Evolutionary conservation across 1,140 invertebrate species (phyloP).

Genomic region (Hylyphantes graminicola): DNA sequence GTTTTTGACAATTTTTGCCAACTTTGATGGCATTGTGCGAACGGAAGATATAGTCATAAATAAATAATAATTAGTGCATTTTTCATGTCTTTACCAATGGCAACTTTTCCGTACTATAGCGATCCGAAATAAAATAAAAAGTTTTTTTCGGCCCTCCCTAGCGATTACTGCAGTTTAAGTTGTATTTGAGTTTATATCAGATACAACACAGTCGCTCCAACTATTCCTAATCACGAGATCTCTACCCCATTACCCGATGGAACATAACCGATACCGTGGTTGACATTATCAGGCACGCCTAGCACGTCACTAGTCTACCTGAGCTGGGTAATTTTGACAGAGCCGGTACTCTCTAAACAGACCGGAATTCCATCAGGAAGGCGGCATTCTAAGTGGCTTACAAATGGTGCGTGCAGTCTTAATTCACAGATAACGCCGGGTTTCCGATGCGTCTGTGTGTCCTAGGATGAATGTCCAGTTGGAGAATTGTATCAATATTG

Average conservation of each 20-base stretch:
- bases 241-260: constrained; percentile 12
- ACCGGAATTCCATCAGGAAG: constrained; percentile 13
- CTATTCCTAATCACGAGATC: no score
- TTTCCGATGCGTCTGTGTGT: not conserved
- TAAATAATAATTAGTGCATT: no score
- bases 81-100: no score
- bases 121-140: no score
- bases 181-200: no score
- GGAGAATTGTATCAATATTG: not conserved
- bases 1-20: no score
- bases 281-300: constrained; percentile 13
- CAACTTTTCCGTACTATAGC: no score
- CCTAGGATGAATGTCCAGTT: not conserved
- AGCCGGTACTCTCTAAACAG: not conserved
- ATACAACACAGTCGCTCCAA: no score
- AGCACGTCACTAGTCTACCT: not conserved
- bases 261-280: constrained; percentile 7
- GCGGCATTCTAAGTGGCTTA: constrained; percentile 20
- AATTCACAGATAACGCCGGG: constrained; percentile 29
- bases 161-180: no score
- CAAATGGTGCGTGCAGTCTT: constrained; percentile 26
- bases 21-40: no score
- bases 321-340: constrained; percentile 24
- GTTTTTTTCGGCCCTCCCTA: no score
- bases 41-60: no score